These are phyloP conservation scores for Parauchenoglanis punctatus DNA, from an alignment of 2,797 vertebrate species.

Conservation along the genomic window DNA sequence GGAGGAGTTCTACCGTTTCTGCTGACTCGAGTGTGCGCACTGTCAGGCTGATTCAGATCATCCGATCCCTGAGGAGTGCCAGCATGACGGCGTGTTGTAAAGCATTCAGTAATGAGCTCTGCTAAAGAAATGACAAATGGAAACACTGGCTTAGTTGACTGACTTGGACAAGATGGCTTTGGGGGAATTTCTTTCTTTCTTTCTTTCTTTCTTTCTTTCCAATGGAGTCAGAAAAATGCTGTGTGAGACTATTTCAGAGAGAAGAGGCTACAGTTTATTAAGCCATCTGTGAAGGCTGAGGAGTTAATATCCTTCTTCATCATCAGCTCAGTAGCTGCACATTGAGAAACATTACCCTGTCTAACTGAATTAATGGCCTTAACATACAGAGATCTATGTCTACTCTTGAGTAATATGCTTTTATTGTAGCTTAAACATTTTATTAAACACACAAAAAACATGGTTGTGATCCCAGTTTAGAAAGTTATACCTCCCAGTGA, in stretches of 20 bases:
- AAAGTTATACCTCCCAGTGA: too few species aligned
- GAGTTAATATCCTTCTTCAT: conserved; percentile 46
- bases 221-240: not conserved
- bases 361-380: conserved; percentile 11
- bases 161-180: not conserved
- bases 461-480: not conserved
- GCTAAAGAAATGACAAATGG: conserved; percentile 22
- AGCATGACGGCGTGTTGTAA: conserved; percentile 45
- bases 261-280: conserved; percentile 22
- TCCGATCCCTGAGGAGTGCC: conserved; percentile 15
- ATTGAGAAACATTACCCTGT: conserved; percentile 28
- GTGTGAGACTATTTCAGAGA: not conserved
- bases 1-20: not conserved
- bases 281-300: conserved; percentile 19
- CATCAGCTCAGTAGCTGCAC: conserved; percentile 34
- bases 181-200: not conserved
- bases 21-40: not conserved
- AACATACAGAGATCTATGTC: not conserved
- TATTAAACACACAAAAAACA: not conserved
- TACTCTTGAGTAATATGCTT: not conserved
- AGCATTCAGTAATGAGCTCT: conserved; percentile 11
- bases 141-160: conserved; percentile 7
- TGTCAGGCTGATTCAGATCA: not conserved
- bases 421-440: not conserved
- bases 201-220: not conserved